Percentiles rank a stretch among this genome's conserved stretches.
phyloP scores from a whole-genome alignment of 2,113 vertebrate species.

The Callionymus lyra region DNA sequence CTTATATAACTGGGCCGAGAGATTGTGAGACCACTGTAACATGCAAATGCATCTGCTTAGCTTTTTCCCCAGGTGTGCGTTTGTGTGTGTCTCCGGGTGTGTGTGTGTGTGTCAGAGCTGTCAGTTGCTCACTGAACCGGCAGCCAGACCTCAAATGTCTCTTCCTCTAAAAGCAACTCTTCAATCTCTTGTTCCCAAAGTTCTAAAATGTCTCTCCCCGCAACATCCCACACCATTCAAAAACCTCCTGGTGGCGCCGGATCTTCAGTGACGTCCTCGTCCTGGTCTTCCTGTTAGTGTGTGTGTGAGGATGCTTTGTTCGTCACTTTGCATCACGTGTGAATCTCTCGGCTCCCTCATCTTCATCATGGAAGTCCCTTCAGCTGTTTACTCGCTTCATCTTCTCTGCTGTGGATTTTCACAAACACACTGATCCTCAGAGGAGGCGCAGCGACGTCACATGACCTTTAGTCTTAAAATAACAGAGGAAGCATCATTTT shows the following conservation, averaged over 20 bases:
- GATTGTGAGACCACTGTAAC: conserved; percentile 32
- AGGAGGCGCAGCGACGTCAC: conserved; percentile 8
- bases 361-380: neutral
- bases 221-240: too few species aligned
- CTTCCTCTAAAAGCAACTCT: conserved; percentile 12
- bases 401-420: neutral
- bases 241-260: too few species aligned
- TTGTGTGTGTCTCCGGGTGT: conserved; percentile 12
- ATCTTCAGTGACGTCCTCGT: too few species aligned
- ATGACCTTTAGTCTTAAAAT: conserved; percentile 30
- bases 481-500: conserved; percentile 31
- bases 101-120: conserved; percentile 21
- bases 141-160: conserved; percentile 18
- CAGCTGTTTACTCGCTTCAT: conserved; percentile 1
- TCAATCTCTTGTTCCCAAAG: neutral
- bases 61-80: conserved; percentile 35
- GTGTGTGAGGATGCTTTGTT: too few species aligned
- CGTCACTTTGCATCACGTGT: too few species aligned
- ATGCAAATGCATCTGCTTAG: conserved; percentile 50
- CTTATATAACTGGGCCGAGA: conserved; percentile 47
- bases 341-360: neutral
- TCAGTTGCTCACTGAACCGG: conserved; percentile 42
- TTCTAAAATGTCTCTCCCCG: neutral
- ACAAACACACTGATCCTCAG: conserved; percentile 3
- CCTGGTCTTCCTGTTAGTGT: neutral